These are phyloP conservation scores for Centrocercus urophasianus DNA, from an alignment of 2,113 vertebrate genomes.

Conservation along the genomic window DNA sequence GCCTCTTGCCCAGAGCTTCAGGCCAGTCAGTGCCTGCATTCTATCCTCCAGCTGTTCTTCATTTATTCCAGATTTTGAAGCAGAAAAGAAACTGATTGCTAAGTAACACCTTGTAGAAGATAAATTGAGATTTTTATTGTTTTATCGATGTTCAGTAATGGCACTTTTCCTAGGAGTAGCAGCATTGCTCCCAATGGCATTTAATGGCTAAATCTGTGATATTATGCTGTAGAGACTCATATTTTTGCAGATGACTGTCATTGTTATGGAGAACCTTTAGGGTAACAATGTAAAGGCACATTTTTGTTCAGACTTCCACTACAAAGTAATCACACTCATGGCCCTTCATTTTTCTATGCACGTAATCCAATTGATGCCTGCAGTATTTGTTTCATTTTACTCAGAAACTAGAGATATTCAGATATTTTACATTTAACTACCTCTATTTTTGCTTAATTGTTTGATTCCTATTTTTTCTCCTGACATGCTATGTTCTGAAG, in stretches of 20 bases:
- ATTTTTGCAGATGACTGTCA: not conserved
- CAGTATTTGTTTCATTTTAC: not conserved
- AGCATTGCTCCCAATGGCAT: not conserved
- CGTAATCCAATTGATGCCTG: not conserved
- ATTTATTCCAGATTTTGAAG: constrained; percentile 17
- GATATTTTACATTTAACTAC: not conserved
- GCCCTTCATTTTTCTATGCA: not conserved
- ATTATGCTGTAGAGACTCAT: constrained; percentile 21
- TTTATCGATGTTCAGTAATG: constrained; percentile 8
- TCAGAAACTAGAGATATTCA: not conserved
- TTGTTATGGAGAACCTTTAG: constrained; percentile 16
- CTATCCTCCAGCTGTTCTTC: not conserved
- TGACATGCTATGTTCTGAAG: not conserved
- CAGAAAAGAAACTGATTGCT: constrained; percentile 48
- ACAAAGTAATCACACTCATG: not conserved
- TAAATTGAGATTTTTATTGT: constrained; percentile 34
- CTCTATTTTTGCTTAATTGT: not conserved
- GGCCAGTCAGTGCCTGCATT: not conserved
- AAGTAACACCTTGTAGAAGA: constrained; percentile 19
- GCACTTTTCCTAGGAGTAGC: constrained; percentile 1
- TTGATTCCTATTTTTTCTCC: not conserved
- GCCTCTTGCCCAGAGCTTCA: not conserved
- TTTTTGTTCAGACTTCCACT: not conserved
- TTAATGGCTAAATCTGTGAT: constrained; percentile 25
- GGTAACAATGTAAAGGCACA: not conserved